Evolutionary conservation across 2,797 vertebrate species (phyloP).

Genomic region (Falco novaeseelandiae): DNA sequence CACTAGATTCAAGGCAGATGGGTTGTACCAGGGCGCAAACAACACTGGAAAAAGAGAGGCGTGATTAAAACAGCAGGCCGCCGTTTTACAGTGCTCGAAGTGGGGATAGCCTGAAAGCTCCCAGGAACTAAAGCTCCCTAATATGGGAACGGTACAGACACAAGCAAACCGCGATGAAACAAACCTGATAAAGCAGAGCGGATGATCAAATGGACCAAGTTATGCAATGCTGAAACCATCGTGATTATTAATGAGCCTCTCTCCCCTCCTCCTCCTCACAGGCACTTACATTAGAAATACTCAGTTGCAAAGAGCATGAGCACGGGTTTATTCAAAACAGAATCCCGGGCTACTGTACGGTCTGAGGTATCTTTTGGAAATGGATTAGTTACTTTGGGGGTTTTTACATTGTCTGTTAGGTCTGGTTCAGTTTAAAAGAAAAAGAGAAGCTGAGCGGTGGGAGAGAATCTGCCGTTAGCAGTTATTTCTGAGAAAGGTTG

Average conservation of each 20-base stretch:
- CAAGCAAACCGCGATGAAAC: conserved; percentile 40
- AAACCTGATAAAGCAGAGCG: conserved; percentile 20
- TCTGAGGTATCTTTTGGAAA: conserved; percentile 71
- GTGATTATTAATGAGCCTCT: conserved; percentile 47
- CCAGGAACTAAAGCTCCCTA: conserved; percentile 61
- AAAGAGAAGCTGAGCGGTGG: conserved; percentile 37
- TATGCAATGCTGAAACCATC: conserved; percentile 40
- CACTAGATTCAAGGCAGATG: conserved; percentile 81
- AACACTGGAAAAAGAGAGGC: conserved; percentile 75
- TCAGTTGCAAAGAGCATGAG: conserved; percentile 57
- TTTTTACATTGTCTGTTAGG: conserved; percentile 65
- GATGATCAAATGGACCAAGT: conserved; percentile 6
- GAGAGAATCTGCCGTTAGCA: conserved; percentile 53
- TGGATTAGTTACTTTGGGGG: conserved; percentile 70
- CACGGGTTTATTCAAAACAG: conserved; percentile 67
- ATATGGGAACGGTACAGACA: conserved; percentile 19
- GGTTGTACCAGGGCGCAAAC: conserved; percentile 81
- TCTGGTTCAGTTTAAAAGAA: conserved; percentile 57
- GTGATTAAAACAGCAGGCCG: conserved; percentile 82
- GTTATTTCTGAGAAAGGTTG: conserved; percentile 43
- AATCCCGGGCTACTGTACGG: conserved; percentile 47
- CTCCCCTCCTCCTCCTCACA: conserved; percentile 20
- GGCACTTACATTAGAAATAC: conserved; percentile 61
- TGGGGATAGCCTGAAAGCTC: conserved; percentile 64
- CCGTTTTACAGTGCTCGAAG: conserved; percentile 68